Conservation (phyloP, 2,888 invertebrate species). For the Perithous albicinctus region DNA sequence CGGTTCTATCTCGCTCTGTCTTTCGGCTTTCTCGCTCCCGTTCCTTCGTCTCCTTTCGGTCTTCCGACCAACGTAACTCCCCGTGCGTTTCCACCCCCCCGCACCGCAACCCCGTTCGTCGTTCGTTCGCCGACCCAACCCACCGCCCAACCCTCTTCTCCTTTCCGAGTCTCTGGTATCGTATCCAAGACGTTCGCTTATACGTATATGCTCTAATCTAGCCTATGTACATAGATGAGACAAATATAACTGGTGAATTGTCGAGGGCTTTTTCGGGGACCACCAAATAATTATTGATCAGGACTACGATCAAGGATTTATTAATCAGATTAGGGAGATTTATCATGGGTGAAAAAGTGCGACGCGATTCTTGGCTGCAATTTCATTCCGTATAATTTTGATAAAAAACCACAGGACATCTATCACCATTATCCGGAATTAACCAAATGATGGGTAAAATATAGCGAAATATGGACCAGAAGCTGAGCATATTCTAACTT, state of each 20-base stretch:
- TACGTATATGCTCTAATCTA: constrained; percentile 58
- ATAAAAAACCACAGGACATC: too few relatives aligned
- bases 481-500: background rate
- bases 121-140: constrained; percentile 74
- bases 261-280: constrained; percentile 6
- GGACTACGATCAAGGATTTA: background rate
- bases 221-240: constrained; percentile 59
- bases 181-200: constrained; percentile 78
- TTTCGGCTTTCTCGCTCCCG: constrained; percentile 61
- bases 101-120: constrained; percentile 65
- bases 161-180: constrained; percentile 76
- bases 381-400: too few relatives aligned
- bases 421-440: too few relatives aligned
- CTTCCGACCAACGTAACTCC: constrained; percentile 70
- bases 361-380: background rate
- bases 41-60: constrained; percentile 60
- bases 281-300: constrained; percentile 5
- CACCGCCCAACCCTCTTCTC: constrained; percentile 71
- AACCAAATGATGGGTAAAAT: background rate
- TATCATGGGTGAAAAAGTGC: background rate
- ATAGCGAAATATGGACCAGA: background rate
- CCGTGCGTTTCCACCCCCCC: constrained; percentile 73
- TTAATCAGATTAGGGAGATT: background rate
- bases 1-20: constrained; percentile 76
- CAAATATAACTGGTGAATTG: constrained; percentile 58